These are phyloP conservation scores for Tachystola acroxantha DNA, from an alignment of 2,888 invertebrate species.

Conservation along the genomic window DNA sequence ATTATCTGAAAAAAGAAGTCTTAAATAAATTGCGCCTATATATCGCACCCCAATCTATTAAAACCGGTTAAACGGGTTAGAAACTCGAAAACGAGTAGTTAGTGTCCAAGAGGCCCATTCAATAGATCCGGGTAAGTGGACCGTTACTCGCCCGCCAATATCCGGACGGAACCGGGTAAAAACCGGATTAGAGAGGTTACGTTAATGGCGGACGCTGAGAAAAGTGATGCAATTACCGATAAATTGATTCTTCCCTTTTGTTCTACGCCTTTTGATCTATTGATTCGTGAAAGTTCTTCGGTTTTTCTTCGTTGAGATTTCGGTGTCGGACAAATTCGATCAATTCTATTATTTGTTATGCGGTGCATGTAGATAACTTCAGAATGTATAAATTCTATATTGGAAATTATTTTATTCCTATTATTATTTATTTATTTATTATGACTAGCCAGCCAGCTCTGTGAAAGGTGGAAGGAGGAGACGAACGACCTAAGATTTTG, in stretches of 20 bases:
- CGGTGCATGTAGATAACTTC: too few relatives aligned
- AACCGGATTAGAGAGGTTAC: constrained; percentile 65
- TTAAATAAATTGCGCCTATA: constrained; percentile 41
- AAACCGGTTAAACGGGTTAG: constrained; percentile 58
- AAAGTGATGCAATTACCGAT: constrained; percentile 66
- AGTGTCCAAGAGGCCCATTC: constrained; percentile 52
- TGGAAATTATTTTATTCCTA: too few relatives aligned
- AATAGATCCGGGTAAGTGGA: constrained; percentile 63
- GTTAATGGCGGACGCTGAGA: constrained; percentile 57
- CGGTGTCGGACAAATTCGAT: too few relatives aligned
- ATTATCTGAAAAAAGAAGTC: constrained; percentile 5
- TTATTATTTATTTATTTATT: too few relatives aligned
- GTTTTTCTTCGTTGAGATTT: constrained; percentile 11
- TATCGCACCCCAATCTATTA: constrained; percentile 54
- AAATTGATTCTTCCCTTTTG: constrained; percentile 56
- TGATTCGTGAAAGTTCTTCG: constrained; percentile 23
- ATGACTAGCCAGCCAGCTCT: too few relatives aligned
- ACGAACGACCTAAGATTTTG: too few relatives aligned
- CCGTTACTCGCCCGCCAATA: constrained; percentile 63
- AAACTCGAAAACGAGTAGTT: constrained; percentile 58
- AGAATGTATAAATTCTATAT: too few relatives aligned
- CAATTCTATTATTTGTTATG: too few relatives aligned
- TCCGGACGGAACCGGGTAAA: constrained; percentile 59
- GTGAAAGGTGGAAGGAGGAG: too few relatives aligned
- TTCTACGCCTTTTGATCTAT: constrained; percentile 37